These are phyloP conservation scores for Pardosa pseudoannulata DNA, from an alignment of 2,888 invertebrate species.

Conservation along the genomic window DNA sequence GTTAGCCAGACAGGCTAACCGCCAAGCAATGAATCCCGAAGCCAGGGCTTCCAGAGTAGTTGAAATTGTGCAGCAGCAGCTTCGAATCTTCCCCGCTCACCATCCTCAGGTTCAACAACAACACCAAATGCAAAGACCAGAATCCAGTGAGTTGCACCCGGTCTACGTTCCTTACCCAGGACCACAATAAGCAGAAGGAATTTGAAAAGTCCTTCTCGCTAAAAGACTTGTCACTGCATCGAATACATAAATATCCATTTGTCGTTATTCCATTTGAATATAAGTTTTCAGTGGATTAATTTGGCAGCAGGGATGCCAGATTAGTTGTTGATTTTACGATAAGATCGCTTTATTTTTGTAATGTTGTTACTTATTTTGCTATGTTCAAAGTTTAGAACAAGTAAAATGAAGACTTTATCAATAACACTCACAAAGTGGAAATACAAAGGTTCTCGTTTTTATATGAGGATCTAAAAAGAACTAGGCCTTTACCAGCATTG, in stretches of 20 bases:
- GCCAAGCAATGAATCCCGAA: slow-evolving; percentile 40
- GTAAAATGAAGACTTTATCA: background rate
- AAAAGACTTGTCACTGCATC: slow-evolving; percentile 30
- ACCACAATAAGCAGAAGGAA: slow-evolving; percentile 46
- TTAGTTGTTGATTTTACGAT: slow-evolving; percentile 39
- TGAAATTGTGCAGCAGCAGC: slow-evolving; percentile 66
- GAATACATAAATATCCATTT: slow-evolving; percentile 22
- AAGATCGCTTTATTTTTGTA: background rate
- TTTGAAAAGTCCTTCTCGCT: slow-evolving; percentile 12
- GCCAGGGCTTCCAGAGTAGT: slow-evolving; percentile 45
- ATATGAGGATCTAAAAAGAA: background rate
- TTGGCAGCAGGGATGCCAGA: slow-evolving; percentile 71
- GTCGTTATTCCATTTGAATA: slow-evolving; percentile 44
- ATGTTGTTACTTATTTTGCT: slow-evolving; percentile 15
- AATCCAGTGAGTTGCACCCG: slow-evolving; percentile 61
- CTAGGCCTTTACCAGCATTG: background rate
- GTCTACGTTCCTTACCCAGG: slow-evolving; percentile 65
- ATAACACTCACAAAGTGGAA: background rate
- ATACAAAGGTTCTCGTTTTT: background rate
- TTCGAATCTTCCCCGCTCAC: slow-evolving; percentile 65
- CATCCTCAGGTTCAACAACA: slow-evolving; percentile 27
- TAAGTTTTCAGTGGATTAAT: slow-evolving; percentile 46
- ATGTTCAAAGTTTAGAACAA: background rate
- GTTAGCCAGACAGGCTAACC: slow-evolving; percentile 56
- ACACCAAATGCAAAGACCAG: slow-evolving; percentile 50